Percentiles rank a stretch among this genome's conserved stretches.
Conservation (phyloP, 2,113 vertebrate species). For the Saguinus midas region DNA sequence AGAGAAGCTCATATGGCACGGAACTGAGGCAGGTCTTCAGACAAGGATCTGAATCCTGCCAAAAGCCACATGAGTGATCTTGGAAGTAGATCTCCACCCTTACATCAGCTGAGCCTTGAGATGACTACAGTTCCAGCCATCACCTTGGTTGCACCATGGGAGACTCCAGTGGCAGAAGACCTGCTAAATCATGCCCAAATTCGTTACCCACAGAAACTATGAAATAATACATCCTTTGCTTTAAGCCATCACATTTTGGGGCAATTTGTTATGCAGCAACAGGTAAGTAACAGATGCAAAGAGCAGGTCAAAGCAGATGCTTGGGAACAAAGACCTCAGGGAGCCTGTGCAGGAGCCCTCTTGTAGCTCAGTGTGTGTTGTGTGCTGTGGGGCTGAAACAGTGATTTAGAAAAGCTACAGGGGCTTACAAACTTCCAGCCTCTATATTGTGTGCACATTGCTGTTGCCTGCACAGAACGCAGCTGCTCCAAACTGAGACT, state of each 20-base stretch:
- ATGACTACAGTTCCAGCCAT: not conserved
- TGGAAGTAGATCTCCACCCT: not conserved
- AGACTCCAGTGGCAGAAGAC: not conserved
- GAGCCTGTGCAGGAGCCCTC: not conserved
- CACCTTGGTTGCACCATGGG: not conserved
- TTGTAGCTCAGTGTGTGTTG: not conserved
- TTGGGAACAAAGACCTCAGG: not conserved
- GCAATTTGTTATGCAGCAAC: not conserved
- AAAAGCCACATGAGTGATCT: not conserved
- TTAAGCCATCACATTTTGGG: not conserved
- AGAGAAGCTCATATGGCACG: not conserved
- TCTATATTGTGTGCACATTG: rapidly evolving
- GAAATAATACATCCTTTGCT: not conserved
- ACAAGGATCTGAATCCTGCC: not conserved
- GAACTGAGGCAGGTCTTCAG: not conserved
- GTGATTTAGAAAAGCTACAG: not conserved
- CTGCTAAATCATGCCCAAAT: not conserved
- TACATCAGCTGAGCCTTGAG: not conserved
- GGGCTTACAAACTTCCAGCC: not conserved
- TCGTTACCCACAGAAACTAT: not conserved
- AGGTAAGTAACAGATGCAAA: not conserved
- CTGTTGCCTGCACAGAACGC: not conserved
- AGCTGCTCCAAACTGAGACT: not conserved
- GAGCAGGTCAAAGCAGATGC: not conserved
- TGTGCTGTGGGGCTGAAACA: too few species aligned